Base-by-base conservation (phyloP, 2,797 vertebrate species). In the Enteromius trimaculatus region DNA sequence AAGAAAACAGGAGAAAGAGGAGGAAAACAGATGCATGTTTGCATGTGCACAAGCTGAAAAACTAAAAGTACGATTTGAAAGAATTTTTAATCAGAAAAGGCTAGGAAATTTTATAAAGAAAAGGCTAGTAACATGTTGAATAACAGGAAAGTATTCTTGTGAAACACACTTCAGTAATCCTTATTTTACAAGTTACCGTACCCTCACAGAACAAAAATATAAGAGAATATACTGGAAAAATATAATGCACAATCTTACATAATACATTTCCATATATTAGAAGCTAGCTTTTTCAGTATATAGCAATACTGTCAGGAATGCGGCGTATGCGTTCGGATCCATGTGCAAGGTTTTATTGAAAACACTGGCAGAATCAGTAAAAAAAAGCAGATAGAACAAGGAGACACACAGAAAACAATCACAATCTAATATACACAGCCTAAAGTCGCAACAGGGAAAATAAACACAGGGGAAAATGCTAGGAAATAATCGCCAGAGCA, bases 1-100 rank as follows among this genome's bases (percentile, higher is more conserved):
- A 88, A 82, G 78, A 77, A 58, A 23, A 23, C 74, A 26, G 17
- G 19, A 37, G 42, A 26, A 26, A 1, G 47, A 34, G 47, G 23
- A 23, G 29, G 31, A 66, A 37, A 66, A 42, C 37, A 17, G 42
- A 0, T 11, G 5, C 19, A 31, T 21, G 65, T 39, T 0, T 11
- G 5, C 19, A 31, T 21, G 65, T 39, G 8, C 17, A 19, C 1
- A 3, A 13, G 26, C 11, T 37, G 3, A n/a, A 29, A 17, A 44
- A 44, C 44, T 17, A 17, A 4, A 13, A 23, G 66, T 8, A 44
- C 0, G n/a, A 47, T 47, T 44, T 14, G 11, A 42, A 42, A 68
- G 0, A n/a, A 0, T 4, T 8, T 70, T 23, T 0, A 69, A 16
- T 47, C n/a, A 16, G 13, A 70, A 47, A 70, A 4, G 4, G 14